Percentiles rank a stretch among this genome's conserved stretches.
Conservation (phyloP, 2,888 invertebrate genomes). For the Charanyca ferruginea region DNA sequence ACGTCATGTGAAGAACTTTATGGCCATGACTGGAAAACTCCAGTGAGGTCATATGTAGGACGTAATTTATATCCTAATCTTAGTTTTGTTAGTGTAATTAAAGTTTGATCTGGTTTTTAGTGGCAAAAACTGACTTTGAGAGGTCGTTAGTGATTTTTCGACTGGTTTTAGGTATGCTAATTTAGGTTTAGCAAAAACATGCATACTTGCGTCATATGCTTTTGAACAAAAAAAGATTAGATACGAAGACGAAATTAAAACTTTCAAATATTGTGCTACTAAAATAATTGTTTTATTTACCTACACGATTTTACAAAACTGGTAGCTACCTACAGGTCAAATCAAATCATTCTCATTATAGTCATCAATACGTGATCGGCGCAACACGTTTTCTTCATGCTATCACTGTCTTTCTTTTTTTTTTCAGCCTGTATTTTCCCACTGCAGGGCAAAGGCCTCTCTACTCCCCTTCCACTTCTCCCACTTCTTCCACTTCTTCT, state of each 20-base stretch:
- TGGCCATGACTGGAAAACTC: conserved; percentile 10
- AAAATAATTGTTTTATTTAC: too few relatives aligned
- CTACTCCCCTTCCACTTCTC: too few relatives aligned
- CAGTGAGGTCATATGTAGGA: conserved; percentile 26
- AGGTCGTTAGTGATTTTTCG: conserved; percentile 27
- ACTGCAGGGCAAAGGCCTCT: too few relatives aligned
- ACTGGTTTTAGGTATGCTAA: background rate
- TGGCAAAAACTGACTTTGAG: background rate
- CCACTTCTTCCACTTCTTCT: too few relatives aligned
- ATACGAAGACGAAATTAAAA: too few relatives aligned
- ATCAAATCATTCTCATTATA: background rate
- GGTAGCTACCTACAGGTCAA: background rate
- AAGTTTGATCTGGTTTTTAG: conserved; percentile 4
- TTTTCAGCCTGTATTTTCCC: too few relatives aligned
- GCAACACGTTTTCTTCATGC: too few relatives aligned
- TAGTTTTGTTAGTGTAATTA: conserved; percentile 5
- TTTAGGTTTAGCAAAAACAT: conserved; percentile 3
- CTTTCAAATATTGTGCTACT: too few relatives aligned
- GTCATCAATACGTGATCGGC: too few relatives aligned
- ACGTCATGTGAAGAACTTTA: conserved; percentile 17
- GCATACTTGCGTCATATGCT: conserved; percentile 3
- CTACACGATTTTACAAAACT: background rate
- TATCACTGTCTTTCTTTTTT: too few relatives aligned
- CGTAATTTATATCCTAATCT: background rate
- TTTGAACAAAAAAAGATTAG: background rate